These are phyloP conservation scores for Euplagia quadripunctaria DNA, from an alignment of 2,888 invertebrate genomes.

Conservation along the genomic window DNA sequence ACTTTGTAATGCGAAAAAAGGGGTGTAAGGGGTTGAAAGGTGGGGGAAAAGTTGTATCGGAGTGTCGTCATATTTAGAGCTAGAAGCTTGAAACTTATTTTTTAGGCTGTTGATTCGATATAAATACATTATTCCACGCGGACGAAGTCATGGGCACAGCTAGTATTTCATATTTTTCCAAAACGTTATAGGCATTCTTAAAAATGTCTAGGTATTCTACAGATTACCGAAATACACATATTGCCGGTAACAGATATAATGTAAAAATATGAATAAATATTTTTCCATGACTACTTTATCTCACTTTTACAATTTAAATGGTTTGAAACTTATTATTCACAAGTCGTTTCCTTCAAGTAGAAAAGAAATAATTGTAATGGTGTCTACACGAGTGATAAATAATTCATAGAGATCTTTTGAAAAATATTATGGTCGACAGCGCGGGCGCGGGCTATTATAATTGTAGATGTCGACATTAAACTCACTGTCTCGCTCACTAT, in stretches of 20 bases:
- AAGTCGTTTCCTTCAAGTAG: constrained; percentile 73
- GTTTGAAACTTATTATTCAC: constrained; percentile 72
- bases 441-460: constrained; percentile 75
- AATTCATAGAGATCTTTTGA: constrained; percentile 83
- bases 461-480: constrained; percentile 75
- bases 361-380: constrained; percentile 84
- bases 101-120: too few species aligned
- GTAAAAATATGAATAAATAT: constrained; percentile 23
- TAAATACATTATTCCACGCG: too few species aligned
- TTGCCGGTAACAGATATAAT: constrained; percentile 2
- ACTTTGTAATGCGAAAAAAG: too few species aligned
- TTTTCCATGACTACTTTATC: constrained; percentile 42
- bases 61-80: too few species aligned
- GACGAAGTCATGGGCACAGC: too few species aligned
- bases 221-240: too few species aligned
- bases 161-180: too few species aligned
- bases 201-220: too few species aligned
- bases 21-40: too few species aligned
- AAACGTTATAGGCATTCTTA: too few species aligned
- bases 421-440: constrained; percentile 79
- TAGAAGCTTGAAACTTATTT: too few species aligned
- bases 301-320: constrained; percentile 60
- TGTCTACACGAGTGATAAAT: constrained; percentile 80
- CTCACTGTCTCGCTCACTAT: constrained; percentile 38
- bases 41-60: too few species aligned